Evolutionary conservation across 2,797 vertebrate species (phyloP).

Genomic region (Enteromius afrohamiltoni): DNA sequence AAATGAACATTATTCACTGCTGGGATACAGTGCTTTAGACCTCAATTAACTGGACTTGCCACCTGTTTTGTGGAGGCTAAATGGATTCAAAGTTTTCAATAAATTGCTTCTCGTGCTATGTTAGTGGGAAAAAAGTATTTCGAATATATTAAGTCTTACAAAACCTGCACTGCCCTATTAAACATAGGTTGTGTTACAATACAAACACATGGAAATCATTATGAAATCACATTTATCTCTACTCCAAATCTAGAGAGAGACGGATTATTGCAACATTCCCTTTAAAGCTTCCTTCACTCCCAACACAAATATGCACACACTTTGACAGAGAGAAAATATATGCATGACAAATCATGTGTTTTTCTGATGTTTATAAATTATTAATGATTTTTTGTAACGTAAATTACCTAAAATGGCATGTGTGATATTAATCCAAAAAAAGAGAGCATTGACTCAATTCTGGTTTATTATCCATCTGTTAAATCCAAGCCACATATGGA

Average conservation of each 20-base stretch:
- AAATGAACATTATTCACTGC: constrained; percentile 69
- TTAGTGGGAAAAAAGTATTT: constrained; percentile 55
- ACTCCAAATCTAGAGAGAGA: constrained; percentile 21
- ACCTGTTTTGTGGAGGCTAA: constrained; percentile 73
- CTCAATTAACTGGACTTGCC: constrained; percentile 72
- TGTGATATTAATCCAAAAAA: background rate
- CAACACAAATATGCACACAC: constrained; percentile 11
- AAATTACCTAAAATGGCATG: background rate
- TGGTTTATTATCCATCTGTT: background rate
- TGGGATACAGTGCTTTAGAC: constrained; percentile 71
- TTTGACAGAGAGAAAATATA: background rate
- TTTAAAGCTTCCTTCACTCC: background rate
- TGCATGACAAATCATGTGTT: background rate
- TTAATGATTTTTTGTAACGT: background rate
- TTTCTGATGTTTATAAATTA: background rate
- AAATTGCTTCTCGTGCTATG: constrained; percentile 69
- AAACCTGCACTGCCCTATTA: background rate
- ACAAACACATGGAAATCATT: constrained; percentile 27
- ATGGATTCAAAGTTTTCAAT: constrained; percentile 71
- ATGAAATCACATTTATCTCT: constrained; percentile 11
- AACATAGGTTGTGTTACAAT: background rate
- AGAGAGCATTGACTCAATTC: background rate
- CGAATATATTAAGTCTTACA: constrained; percentile 44
- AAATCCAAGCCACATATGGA: background rate
- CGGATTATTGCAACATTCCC: constrained; percentile 13